Evolutionary conservation across 1,140 invertebrate genomes (phyloP), one percentile per base, ranked within the genome.

Genomic region (Subanguina moxae): DNA sequence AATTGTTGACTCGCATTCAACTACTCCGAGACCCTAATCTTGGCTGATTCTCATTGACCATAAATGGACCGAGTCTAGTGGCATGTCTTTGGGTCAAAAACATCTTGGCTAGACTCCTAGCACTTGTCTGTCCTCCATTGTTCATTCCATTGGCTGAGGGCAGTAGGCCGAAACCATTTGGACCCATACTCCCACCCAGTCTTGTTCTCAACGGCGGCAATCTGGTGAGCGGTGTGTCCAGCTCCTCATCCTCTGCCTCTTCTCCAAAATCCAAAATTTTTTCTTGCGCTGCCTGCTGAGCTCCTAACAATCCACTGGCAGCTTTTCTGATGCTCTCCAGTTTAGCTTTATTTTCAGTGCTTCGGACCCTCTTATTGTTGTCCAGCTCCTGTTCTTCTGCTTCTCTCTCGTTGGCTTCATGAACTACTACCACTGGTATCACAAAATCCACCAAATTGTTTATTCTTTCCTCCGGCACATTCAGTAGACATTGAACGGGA

Each of bases 401-500:
- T 11, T 38, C 11, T 38, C 11, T 38, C 11, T 38, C 11, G 32
- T 38, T 38, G 32, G 32, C 32, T 38, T 38, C 32, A 38, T 38
- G 32, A 52, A 19, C 48, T 52, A 8, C 48, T 3, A 15, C 48
- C 48, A 52, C 48, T 25, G 48, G 48, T 25, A 52, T 1, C n/a
- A 52, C 48, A 52, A 52, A 52, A 21, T 52, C 48, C 48, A 52
- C 48, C n/a, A 52, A 52, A 52, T 52, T 52, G 15, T 52, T 52
- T 3, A 52, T 52, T 19, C 48, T 19, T 15, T 52, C 48, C 48
- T 52, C 48, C 3, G 65, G 65, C n/a, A 38, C 59, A n/a, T 61
- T 21, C 28, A 67, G 25, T 13, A 67, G 52, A 62, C 65, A 67
- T 27, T 67, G 65, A 0, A 67, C 52, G 15, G 65, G 65, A 3